Percentiles rank a stretch among this genome's conserved stretches.
Evolutionary conservation across 23 tunicate species (phyloP).

Genomic region (Clavelina lepadiformis): DNA sequence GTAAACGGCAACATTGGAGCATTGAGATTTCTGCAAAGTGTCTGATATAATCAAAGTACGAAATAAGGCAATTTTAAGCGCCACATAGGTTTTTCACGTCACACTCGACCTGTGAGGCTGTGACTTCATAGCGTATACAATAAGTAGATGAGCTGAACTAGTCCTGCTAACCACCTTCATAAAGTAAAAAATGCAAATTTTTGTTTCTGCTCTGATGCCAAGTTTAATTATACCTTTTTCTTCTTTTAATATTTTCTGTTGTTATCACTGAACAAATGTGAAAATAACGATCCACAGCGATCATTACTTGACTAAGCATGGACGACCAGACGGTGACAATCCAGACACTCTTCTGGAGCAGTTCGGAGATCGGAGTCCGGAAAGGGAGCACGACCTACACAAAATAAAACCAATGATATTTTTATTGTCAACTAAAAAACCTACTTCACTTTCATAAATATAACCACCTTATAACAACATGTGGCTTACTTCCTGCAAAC

Average conservation of each 20-base stretch:
- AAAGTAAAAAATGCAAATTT: not conserved
- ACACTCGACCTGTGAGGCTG: no score
- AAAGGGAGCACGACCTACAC: conserved; percentile 52
- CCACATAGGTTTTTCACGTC: no score
- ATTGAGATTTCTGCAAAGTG: no score
- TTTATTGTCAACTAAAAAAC: no score
- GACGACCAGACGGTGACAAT: conserved; percentile 85
- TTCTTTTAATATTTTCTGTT: not conserved
- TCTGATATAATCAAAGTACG: no score
- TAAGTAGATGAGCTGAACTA: no score
- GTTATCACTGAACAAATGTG: conserved; percentile 61
- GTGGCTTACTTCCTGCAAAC: conserved; percentile 67
- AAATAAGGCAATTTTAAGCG: no score
- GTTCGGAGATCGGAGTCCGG: conserved; percentile 67
- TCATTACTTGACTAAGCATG: conserved; percentile 77
- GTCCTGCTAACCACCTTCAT: conserved; percentile 51
- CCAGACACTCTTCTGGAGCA: conserved; percentile 78
- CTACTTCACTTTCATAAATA: no score
- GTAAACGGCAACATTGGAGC: no score
- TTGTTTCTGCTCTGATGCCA: conserved; percentile 9
- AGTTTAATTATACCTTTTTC: conserved; percentile 36
- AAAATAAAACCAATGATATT: no score
- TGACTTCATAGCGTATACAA: no score
- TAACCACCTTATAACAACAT: not conserved
- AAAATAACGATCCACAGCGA: conserved; percentile 77